phyloP scores from a whole-genome alignment of 2,797 vertebrate genomes.

The Megaceryle alcyon region DNA sequence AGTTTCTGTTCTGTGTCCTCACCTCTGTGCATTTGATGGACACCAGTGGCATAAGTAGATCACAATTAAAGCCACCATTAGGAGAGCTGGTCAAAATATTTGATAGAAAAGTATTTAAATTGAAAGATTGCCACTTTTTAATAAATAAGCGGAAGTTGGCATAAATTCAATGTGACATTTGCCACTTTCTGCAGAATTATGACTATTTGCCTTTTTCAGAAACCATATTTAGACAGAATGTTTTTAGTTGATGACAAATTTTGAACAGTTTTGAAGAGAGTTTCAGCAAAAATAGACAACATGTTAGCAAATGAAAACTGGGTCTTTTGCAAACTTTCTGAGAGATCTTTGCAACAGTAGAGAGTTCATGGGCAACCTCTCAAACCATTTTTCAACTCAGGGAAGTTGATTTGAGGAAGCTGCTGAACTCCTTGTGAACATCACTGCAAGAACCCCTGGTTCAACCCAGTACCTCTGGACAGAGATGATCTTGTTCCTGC shows the following conservation, averaged over 20 bases:
- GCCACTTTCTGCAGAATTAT: slow-evolving; percentile 14
- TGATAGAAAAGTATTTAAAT: background rate
- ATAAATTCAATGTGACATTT: slow-evolving; percentile 28
- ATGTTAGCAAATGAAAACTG: background rate
- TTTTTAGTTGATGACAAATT: background rate
- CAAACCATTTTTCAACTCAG: background rate
- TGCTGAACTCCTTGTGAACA: background rate
- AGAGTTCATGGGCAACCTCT: background rate
- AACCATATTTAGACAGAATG: background rate
- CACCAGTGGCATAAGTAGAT: background rate
- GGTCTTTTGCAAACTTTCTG: background rate
- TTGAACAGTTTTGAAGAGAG: background rate
- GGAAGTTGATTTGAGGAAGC: background rate
- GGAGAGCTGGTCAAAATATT: background rate
- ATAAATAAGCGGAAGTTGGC: slow-evolving; percentile 1
- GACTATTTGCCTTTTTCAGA: background rate
- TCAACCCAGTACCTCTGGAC: background rate
- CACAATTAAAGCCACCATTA: background rate
- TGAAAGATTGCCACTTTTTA: background rate
- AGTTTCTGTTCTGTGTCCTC: background rate
- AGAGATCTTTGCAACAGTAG: background rate
- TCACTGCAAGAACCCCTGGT: background rate
- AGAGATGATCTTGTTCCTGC: background rate
- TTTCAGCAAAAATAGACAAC: slow-evolving; percentile 2
- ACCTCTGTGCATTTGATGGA: background rate